Conservation (phyloP, 2,113 vertebrate genomes). For the Cheilinus undulatus region DNA sequence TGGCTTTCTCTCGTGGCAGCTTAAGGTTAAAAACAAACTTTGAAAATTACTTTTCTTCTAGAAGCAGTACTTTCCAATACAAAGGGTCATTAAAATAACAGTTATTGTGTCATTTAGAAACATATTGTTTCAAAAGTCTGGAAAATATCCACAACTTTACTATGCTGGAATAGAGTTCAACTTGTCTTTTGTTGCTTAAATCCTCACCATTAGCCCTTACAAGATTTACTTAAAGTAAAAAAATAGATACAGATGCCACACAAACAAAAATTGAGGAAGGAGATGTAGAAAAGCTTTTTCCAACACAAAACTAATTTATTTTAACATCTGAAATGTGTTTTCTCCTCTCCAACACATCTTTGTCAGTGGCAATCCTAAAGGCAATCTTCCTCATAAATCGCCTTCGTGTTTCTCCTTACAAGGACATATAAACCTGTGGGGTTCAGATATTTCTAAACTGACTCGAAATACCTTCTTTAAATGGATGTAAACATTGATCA, state of each 20-base stretch:
- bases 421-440: slow-evolving; percentile 18
- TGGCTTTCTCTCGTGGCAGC: too few species aligned
- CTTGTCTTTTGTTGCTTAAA: too few species aligned
- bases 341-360: slow-evolving; percentile 1
- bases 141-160: too few species aligned
- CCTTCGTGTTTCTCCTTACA: slow-evolving; percentile 4
- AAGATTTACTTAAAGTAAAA: too few species aligned
- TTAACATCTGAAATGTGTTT: slow-evolving; percentile 57
- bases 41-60: too few species aligned
- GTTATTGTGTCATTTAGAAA: too few species aligned
- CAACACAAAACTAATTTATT: slow-evolving; percentile 74
- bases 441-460: slow-evolving; percentile 40
- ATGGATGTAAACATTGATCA: slow-evolving; percentile 71
- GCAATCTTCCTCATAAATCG: slow-evolving; percentile 34
- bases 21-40: too few species aligned
- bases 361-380: slow-evolving; percentile 20
- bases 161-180: too few species aligned
- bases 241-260: neutral
- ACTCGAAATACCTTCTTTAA: slow-evolving; percentile 50
- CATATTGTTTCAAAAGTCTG: too few species aligned
- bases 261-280: neutral
- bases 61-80: too few species aligned
- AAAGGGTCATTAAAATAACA: too few species aligned
- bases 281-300: slow-evolving; percentile 12
- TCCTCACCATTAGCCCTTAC: too few species aligned